Percentiles rank a stretch among this genome's conserved stretches.
Conservation (phyloP, 2,113 vertebrate species). For the Orycteropus afer region DNA sequence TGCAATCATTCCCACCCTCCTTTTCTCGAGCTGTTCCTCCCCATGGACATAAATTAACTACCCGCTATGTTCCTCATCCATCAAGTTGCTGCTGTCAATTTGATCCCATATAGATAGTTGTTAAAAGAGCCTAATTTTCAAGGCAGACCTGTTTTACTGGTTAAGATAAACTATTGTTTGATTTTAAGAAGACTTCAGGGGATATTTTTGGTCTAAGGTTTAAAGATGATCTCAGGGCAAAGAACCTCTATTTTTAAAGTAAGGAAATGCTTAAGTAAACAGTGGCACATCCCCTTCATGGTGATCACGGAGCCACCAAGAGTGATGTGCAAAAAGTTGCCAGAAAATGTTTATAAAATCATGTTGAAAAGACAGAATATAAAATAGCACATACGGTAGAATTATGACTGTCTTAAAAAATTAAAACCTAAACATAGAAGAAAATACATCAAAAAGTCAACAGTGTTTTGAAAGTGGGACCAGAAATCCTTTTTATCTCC, state of each 20-base stretch:
- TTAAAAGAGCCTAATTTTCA: neutral
- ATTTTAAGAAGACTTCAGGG: neutral
- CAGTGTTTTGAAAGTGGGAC: neutral
- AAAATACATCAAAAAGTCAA: neutral
- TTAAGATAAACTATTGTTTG: neutral
- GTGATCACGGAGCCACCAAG: neutral
- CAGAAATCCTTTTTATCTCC: neutral
- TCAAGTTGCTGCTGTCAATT: neutral
- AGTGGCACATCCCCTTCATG: neutral
- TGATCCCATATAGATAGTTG: neutral
- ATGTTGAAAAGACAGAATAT: neutral
- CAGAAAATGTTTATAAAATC: neutral
- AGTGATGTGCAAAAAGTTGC: neutral
- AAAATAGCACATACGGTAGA: neutral
- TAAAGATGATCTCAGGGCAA: neutral
- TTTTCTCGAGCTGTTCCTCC: neutral
- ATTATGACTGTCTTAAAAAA: neutral
- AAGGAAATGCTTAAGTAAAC: conserved; percentile 19
- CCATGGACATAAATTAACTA: neutral
- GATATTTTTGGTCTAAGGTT: neutral
- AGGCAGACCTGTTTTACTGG: neutral
- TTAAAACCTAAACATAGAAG: neutral
- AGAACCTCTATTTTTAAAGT: conserved; percentile 30
- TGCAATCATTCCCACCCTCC: neutral
- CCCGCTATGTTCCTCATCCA: neutral